A percentile compares a stretch with the other conserved stretches of the same genome.
These are phyloP conservation scores for Phragmatobia fuliginosa DNA, from an alignment of 2,888 invertebrate species.

Conservation along the genomic window DNA sequence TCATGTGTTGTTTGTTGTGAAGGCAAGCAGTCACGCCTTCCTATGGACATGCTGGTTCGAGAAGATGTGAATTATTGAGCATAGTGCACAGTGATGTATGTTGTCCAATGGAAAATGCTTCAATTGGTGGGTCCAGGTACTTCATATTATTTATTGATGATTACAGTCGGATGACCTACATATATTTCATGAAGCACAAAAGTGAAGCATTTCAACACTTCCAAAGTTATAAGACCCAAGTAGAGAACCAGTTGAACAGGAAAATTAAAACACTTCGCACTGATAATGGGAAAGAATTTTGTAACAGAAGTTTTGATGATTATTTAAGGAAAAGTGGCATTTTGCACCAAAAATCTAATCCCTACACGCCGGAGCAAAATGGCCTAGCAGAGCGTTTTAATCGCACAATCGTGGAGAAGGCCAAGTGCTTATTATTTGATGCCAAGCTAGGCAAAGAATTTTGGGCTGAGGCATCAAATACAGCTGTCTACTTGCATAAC, in stretches of 20 bases:
- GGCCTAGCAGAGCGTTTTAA: neutral
- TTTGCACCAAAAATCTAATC: neutral
- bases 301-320: neutral
- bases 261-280: conserved; percentile 5
- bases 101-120: conserved; percentile 12
- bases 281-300: conserved; percentile 1
- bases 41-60: conserved; percentile 5
- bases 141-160: too few species aligned
- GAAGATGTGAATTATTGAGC: neutral
- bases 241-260: neutral
- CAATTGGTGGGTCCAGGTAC: conserved; percentile 9
- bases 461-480: conserved; percentile 6
- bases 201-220: conserved; percentile 3
- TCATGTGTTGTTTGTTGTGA: conserved; percentile 8
- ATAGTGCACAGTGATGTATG: conserved; percentile 6
- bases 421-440: too few species aligned
- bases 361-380: conserved; percentile 5
- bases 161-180: conserved; percentile 2
- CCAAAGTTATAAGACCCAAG: neutral
- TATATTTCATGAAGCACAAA: conserved; percentile 11
- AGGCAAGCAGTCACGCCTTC: conserved; percentile 8
- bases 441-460: neutral
- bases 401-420: neutral
- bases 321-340: neutral
- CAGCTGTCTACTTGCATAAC: conserved; percentile 3